phyloP scores from a whole-genome alignment of 2,888 invertebrate genomes.

The Julus scanicus region DNA sequence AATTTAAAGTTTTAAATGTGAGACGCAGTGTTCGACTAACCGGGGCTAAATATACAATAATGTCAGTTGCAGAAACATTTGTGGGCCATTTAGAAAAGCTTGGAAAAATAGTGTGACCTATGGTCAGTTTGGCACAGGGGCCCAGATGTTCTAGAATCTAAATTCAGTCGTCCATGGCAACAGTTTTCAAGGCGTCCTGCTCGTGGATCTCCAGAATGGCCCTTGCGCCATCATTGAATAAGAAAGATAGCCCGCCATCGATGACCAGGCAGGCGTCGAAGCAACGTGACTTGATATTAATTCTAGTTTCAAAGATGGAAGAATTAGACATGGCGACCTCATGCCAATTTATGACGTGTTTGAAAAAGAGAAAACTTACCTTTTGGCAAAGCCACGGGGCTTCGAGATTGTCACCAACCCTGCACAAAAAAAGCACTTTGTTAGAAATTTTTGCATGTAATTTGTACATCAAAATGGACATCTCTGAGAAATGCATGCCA shows the following conservation, averaged over 20 bases:
- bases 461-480: background rate
- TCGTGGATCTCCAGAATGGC: constrained; percentile 85
- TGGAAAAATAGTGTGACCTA: background rate
- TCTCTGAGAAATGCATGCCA: background rate
- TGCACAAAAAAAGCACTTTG: constrained; percentile 59
- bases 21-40: background rate
- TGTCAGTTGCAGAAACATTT: background rate
- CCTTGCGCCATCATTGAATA: constrained; percentile 93
- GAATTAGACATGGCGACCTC: background rate
- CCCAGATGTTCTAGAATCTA: background rate
- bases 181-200: constrained; percentile 88
- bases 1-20: background rate
- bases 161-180: constrained; percentile 64
- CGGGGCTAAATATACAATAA: background rate
- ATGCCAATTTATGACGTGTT: background rate
- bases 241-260: constrained; percentile 93
- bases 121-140: background rate
- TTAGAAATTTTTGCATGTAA: background rate
- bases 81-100: background rate
- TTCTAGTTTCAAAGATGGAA: constrained; percentile 65
- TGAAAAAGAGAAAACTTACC: constrained; percentile 62
- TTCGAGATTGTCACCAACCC: constrained; percentile 67
- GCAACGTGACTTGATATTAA: constrained; percentile 88
- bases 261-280: constrained; percentile 91
- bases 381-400: constrained; percentile 79